These are phyloP conservation scores for Balaenoptera acutorostrata DNA, from an alignment of 2,113 vertebrate species.

Conservation along the genomic window DNA sequence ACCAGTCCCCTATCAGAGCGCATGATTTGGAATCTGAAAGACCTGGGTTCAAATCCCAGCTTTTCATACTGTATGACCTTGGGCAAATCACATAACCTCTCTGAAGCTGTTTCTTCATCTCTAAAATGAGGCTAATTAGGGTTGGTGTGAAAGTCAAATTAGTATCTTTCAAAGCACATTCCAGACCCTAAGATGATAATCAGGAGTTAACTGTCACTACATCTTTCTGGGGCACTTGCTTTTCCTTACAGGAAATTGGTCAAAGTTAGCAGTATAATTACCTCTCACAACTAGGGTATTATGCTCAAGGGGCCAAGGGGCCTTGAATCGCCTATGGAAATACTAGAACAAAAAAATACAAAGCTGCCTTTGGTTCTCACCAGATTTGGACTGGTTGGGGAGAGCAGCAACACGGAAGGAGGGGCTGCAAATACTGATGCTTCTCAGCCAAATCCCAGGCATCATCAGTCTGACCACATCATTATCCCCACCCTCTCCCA, in stretches of 20 bases:
- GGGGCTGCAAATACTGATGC: not conserved
- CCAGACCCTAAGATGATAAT: not conserved
- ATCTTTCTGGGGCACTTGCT: not conserved
- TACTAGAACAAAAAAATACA: not conserved
- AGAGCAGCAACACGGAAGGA: fast-evolving
- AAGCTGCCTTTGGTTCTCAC: not conserved
- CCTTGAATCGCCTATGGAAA: not conserved
- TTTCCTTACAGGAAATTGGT: not conserved
- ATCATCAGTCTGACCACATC: not conserved
- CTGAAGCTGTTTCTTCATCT: constrained; percentile 16
- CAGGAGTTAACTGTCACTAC: not conserved
- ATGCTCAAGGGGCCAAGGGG: not conserved
- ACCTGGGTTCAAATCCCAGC: not conserved
- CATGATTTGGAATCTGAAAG: not conserved
- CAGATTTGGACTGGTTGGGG: not conserved
- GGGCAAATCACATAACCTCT: not conserved
- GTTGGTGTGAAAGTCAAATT: not conserved
- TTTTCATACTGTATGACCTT: not conserved
- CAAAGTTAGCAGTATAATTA: not conserved
- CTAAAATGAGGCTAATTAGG: not conserved
- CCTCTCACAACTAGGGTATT: not conserved
- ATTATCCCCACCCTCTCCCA: not conserved
- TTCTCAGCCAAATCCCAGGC: not conserved
- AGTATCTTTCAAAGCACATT: not conserved
- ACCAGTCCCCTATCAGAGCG: not conserved